phyloP scores from a whole-genome alignment of 1,140 invertebrate species.

The Samia ricini region DNA sequence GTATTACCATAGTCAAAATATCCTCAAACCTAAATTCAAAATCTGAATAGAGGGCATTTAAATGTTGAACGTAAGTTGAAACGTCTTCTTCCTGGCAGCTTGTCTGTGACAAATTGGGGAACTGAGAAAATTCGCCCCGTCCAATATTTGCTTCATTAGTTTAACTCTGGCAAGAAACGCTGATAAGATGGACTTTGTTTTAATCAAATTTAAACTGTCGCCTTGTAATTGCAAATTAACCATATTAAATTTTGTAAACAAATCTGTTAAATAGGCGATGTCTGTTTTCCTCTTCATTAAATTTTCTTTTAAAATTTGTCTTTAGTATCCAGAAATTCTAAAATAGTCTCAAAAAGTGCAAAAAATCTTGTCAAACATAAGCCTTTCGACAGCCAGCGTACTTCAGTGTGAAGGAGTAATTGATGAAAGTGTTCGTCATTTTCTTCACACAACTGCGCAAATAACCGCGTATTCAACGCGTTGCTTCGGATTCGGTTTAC shows the following conservation, averaged over 20 bases:
- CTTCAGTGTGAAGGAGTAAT: constrained; percentile 6
- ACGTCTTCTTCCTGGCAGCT: too few relatives aligned
- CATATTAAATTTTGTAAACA: background rate
- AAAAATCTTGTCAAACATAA: background rate
- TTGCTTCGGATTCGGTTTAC: too few relatives aligned
- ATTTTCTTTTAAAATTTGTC: too few relatives aligned
- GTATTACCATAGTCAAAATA: too few relatives aligned
- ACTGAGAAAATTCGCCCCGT: background rate
- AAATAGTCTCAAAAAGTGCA: too few relatives aligned
- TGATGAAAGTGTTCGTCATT: constrained; percentile 9
- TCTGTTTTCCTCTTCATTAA: too few relatives aligned
- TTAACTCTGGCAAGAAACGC: background rate
- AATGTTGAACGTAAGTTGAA: too few relatives aligned
- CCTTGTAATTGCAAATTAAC: background rate
- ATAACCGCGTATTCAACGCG: constrained; percentile 5
- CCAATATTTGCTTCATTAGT: background rate
- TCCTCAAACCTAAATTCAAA: too few relatives aligned
- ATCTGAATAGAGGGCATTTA: too few relatives aligned
- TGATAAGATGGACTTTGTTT: background rate
- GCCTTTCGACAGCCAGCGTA: background rate
- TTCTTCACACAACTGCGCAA: constrained; percentile 16
- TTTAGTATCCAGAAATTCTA: too few relatives aligned
- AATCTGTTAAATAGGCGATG: too few relatives aligned
- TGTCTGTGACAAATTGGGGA: background rate
- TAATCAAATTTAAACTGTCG: background rate